Conservation (phyloP, 2,797 vertebrate species). For the Centropyge bicolor region DNA sequence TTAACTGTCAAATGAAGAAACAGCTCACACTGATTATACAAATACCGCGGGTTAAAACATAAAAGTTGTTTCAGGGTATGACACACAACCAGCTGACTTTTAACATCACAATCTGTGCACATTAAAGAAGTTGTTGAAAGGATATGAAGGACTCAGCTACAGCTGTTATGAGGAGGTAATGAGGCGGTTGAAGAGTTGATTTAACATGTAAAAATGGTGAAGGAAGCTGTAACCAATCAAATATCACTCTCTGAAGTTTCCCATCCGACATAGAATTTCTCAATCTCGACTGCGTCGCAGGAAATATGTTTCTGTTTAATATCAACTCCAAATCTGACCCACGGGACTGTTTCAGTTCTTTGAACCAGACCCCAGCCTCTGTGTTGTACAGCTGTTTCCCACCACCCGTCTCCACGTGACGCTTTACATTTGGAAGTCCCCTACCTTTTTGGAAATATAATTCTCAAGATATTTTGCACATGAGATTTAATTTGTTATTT, state of each 20-base stretch:
- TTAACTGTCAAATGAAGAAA: conserved; percentile 30
- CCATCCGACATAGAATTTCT: conserved; percentile 35
- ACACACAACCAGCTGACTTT: conserved; percentile 27
- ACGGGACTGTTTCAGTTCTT: conserved; percentile 54
- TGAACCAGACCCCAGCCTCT: conserved; percentile 49
- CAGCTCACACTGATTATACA: conserved; percentile 24
- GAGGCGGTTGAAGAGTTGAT: conserved; percentile 13
- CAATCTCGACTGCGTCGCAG: conserved; percentile 37
- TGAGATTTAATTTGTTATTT: conserved; percentile 37
- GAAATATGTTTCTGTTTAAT: conserved; percentile 67
- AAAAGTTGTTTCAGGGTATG: conserved; percentile 26
- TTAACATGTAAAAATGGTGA: conserved; percentile 8
- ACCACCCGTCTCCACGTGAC: conserved; percentile 53
- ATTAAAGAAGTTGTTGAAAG: conserved; percentile 31
- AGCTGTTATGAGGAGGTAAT: conserved; percentile 23
- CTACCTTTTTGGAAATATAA: conserved; percentile 5
- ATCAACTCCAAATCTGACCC: conserved; percentile 61
- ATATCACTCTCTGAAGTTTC: conserved; percentile 37
- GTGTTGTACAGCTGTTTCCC: conserved; percentile 66
- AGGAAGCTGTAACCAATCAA: conserved; percentile 14
- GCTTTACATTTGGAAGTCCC: conserved; percentile 55
- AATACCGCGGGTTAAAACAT: conserved; percentile 15
- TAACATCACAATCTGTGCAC: conserved; percentile 14
- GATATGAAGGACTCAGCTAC: background rate
- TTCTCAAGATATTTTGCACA: conserved; percentile 36